Evolutionary conservation across 2,888 invertebrate genomes (phyloP).

Genomic region (Galerucella calmariensis): DNA sequence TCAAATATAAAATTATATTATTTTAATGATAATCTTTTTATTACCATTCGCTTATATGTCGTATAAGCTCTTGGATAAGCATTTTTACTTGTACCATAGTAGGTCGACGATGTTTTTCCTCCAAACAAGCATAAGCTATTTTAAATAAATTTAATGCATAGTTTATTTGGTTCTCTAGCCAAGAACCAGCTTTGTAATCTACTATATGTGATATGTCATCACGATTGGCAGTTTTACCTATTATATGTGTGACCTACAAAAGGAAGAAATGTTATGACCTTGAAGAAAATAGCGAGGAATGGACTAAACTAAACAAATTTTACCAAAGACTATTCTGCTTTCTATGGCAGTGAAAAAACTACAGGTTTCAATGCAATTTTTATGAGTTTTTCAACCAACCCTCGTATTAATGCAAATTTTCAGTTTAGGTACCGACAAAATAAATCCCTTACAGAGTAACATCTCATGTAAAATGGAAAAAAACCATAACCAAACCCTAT

Average conservation of each 20-base stretch:
- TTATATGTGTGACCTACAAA: slow-evolving; percentile 66
- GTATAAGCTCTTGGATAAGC: slow-evolving; percentile 21
- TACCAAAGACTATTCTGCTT: too few species aligned
- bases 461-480: too few species aligned
- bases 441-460: too few species aligned
- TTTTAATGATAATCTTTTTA: not conserved
- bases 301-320: too few species aligned
- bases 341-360: too few species aligned
- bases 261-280: slow-evolving; percentile 14
- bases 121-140: slow-evolving; percentile 70
- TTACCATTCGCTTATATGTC: slow-evolving; percentile 11
- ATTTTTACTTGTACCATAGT: slow-evolving; percentile 67
- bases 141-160: slow-evolving; percentile 68
- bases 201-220: slow-evolving; percentile 67
- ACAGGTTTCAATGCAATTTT: too few species aligned
- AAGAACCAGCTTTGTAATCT: slow-evolving; percentile 69
- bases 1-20: not conserved
- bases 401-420: too few species aligned
- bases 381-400: too few species aligned
- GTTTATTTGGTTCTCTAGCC: slow-evolving; percentile 62
- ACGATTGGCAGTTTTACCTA: slow-evolving; percentile 68
- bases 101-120: slow-evolving; percentile 70
- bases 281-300: too few species aligned
- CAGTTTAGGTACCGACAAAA: too few species aligned
- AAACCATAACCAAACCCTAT: too few species aligned